These are phyloP conservation scores for Trididemnum miniatum DNA, from an alignment of 23 tunicate genomes.

Conservation along the genomic window DNA sequence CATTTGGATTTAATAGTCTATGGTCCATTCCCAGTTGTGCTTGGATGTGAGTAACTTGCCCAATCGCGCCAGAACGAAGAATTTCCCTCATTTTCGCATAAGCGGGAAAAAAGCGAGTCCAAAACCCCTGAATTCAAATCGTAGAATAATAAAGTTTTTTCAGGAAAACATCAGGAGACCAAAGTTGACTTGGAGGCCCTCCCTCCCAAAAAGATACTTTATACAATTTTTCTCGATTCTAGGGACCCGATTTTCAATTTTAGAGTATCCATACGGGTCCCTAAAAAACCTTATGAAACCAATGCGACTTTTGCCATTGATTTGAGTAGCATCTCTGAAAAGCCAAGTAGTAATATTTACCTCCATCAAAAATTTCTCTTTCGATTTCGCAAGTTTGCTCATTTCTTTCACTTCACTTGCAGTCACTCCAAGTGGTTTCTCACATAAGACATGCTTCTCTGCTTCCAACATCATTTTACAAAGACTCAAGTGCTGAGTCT, in stretches of 20 bases:
- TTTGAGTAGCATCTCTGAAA: no score
- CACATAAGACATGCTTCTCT: slow-evolving; percentile 86
- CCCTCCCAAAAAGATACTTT: no score
- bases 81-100: neutral
- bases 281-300: no score
- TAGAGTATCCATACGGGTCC: no score
- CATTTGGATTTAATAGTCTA: neutral
- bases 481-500: slow-evolving; percentile 26
- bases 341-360: no score
- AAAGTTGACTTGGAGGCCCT: no score
- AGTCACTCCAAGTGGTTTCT: slow-evolving; percentile 69
- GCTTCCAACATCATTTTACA: slow-evolving; percentile 57
- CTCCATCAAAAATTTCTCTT: slow-evolving; percentile 72
- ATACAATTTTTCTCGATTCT: no score
- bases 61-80: neutral
- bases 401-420: slow-evolving; percentile 46
- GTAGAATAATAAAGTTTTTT: no score
- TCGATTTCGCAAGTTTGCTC: slow-evolving; percentile 42
- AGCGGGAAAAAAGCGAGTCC: neutral
- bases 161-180: no score
- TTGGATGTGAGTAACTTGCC: neutral
- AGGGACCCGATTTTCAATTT: no score
- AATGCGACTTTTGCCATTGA: no score
- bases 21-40: neutral
- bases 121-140: no score